Evolutionary conservation across 2,113 vertebrate species (phyloP).

Genomic region (Anolis carolinensis): DNA sequence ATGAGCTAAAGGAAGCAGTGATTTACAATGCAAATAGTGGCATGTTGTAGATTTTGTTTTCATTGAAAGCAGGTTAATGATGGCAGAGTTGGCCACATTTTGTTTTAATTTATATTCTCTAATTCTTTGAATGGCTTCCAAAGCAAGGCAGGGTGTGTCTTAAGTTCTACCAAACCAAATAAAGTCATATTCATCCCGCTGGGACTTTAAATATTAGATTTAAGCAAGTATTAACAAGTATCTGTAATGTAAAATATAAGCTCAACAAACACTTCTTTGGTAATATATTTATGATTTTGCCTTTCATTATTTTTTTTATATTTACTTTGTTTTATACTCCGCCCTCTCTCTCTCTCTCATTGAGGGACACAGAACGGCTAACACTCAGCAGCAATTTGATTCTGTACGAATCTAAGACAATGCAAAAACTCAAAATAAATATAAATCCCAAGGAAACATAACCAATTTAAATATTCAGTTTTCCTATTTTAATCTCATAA

Average conservation of each 20-base stretch:
- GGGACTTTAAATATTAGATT: no score
- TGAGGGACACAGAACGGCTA: no score
- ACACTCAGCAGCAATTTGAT: no score
- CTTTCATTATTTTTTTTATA: neutral
- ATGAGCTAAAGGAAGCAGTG: neutral
- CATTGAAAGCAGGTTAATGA: neutral
- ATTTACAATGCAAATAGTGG: neutral
- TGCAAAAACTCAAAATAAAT: no score
- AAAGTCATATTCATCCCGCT: neutral
- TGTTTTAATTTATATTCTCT: neutral
- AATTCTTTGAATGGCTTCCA: neutral
- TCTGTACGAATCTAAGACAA: no score
- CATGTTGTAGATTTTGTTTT: neutral
- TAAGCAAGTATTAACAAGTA: neutral
- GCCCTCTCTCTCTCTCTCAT: no score
- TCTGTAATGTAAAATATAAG: neutral
- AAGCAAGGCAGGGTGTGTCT: neutral
- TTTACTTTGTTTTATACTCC: no score
- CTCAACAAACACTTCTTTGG: neutral
- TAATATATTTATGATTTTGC: neutral
- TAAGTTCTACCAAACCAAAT: no score
- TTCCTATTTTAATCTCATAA: neutral
- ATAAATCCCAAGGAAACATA: neutral
- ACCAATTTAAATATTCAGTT: neutral
- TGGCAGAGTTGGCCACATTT: neutral